Conservation (phyloP, 1,140 invertebrate species). For the Lanistes nyassanus region DNA sequence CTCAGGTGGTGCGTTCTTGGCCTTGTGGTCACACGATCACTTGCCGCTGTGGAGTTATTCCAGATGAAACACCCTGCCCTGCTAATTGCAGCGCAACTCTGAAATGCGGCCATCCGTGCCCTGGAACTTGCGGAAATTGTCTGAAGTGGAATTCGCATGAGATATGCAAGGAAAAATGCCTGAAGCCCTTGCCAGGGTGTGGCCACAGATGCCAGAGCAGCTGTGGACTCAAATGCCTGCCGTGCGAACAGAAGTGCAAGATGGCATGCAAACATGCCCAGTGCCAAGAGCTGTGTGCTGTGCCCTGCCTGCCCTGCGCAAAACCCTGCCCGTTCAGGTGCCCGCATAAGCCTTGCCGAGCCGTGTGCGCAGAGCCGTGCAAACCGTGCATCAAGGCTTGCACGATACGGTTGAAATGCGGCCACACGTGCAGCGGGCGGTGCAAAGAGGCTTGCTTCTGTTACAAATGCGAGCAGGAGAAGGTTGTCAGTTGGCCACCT, state of each 20-base stretch:
- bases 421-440: conserved; percentile 72
- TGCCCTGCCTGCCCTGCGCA: conserved; percentile 70
- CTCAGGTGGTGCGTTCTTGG: conserved; percentile 33
- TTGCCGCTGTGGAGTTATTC: conserved; percentile 43
- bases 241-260: conserved; percentile 74
- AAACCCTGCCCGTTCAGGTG: conserved; percentile 63
- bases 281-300: conserved; percentile 68
- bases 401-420: conserved; percentile 66
- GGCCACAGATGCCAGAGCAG: conserved; percentile 58
- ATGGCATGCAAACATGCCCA: conserved; percentile 73
- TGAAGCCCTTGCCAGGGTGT: conserved; percentile 54
- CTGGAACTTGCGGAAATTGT: conserved; percentile 66
- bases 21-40: conserved; percentile 60
- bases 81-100: conserved; percentile 31
- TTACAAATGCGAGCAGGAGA: not conserved
- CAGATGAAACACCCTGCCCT: conserved; percentile 27
- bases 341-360: conserved; percentile 70
- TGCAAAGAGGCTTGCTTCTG: conserved; percentile 74
- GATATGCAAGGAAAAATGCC: conserved; percentile 56
- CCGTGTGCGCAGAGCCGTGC: conserved; percentile 73
- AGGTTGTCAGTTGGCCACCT: not conserved
- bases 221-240: conserved; percentile 69
- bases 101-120: conserved; percentile 50
- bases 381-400: conserved; percentile 66
- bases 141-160: conserved; percentile 73